Conservation (phyloP, 2,888 invertebrate genomes). For the Corythucha ciliata region DNA sequence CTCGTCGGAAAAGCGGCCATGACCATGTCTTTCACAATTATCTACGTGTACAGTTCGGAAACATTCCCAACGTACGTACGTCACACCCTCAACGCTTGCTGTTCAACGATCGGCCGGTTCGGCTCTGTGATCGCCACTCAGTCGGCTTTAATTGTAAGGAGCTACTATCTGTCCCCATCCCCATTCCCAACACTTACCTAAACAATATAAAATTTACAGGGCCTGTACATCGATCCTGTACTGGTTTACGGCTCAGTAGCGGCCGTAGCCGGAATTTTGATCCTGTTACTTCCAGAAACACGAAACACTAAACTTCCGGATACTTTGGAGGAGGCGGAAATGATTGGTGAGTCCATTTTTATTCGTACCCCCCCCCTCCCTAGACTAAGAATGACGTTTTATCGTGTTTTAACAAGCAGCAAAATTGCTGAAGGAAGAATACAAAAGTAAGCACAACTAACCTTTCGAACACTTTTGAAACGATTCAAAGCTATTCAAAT, state of each 20-base stretch:
- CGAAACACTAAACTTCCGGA: slow-evolving; percentile 53
- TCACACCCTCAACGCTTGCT: slow-evolving; percentile 37
- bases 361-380: no score
- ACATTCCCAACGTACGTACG: slow-evolving; percentile 40
- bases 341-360: no score
- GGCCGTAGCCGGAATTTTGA: slow-evolving; percentile 50
- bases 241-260: slow-evolving; percentile 56
- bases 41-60: slow-evolving; percentile 44
- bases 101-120: slow-evolving; percentile 38
- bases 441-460: no score
- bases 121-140: slow-evolving; percentile 39
- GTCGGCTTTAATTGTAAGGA: slow-evolving; percentile 37
- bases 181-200: background rate
- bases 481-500: no score
- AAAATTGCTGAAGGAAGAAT: no score
- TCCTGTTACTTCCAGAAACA: slow-evolving; percentile 61
- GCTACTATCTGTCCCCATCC: background rate
- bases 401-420: no score
- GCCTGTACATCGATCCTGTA: slow-evolving; percentile 43
- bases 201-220: slow-evolving; percentile 24
- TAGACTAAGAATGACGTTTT: no score
- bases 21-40: slow-evolving; percentile 41
- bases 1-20: slow-evolving; percentile 43
- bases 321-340: slow-evolving; percentile 59
- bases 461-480: no score